These are phyloP conservation scores for Pardalotus punctatus DNA, from an alignment of 2,113 vertebrate genomes.

Conservation along the genomic window DNA sequence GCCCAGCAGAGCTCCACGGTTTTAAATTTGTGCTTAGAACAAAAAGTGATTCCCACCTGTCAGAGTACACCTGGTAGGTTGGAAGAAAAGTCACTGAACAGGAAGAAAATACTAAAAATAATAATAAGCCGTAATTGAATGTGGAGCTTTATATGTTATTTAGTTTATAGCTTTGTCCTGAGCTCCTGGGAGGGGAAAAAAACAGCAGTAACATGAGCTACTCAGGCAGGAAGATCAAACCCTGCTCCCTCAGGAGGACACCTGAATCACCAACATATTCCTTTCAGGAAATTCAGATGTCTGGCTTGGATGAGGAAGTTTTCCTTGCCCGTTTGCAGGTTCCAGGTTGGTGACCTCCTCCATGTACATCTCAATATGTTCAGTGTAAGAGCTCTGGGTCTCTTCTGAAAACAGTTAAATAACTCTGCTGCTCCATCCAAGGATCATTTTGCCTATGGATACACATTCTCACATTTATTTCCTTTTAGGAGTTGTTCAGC, in stretches of 20 bases:
- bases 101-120: not conserved
- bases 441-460: not conserved
- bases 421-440: not conserved
- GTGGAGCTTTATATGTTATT: not conserved
- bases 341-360: not conserved
- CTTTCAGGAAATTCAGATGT: not conserved
- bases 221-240: not conserved
- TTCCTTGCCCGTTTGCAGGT: not conserved
- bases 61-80: not conserved
- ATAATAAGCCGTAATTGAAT: not conserved
- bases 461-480: not conserved
- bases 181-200: not conserved
- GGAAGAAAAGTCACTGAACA: not conserved
- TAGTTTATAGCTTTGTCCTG: not conserved
- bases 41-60: not conserved
- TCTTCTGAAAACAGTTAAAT: not conserved
- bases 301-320: not conserved
- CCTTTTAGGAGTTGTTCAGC: not conserved
- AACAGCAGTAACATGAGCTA: not conserved
- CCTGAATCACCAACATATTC: not conserved
- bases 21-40: not conserved
- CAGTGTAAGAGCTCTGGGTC: not conserved
- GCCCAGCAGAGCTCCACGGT: not conserved
- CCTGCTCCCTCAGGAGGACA: not conserved
- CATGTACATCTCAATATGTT: rapidly evolving